Evolutionary conservation across 2,888 invertebrate genomes (phyloP), one percentile per base, ranked within the genome.

Genomic region (Thera britannica): DNA sequence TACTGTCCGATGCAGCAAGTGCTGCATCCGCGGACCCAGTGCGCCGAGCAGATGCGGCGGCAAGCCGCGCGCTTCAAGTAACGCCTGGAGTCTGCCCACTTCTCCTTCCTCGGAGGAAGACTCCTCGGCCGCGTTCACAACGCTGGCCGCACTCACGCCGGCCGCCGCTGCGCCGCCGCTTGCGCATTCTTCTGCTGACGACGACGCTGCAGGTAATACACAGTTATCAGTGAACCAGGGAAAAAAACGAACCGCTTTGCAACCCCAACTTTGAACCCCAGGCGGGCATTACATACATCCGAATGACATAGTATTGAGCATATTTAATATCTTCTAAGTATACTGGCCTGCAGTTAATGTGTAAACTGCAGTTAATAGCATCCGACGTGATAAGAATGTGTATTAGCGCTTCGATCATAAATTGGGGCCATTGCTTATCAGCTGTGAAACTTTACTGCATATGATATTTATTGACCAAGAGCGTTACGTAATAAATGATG

Each of bases 31-130:
- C 58, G 99, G 98, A 0, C 98, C 99, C 64, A 99, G 95, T 1
- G 99, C 98, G 48, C 99, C 98, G 80, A 99, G 98, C 71, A 99
- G 95, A 87, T 99, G 99, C 11, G 99, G 98, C n/a, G 99, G 99
- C 76, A 99, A 90, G 38, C 99, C 99, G 75, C 99, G 95, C 11
- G 99, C 98, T 92, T 99, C 99, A 62, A 99, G 94, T 79, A 99
- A 92, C 36, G 99, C 99, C 89, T 99, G 99, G 68, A 99, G 95
- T 59, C 99, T 96, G 51, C 99, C 98, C 85, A 99, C 98, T 92
- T 99, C 99, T 79, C 97, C 97, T 86, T 99, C 98, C 90, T 99
- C 99, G 2, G 92, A 92, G 6, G 93, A 93, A 8, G 93, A 93
- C 83, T 93, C 93, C 81, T 92, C 94, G 78, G 92, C 90, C 86